Percentiles rank a stretch among this genome's conserved stretches.
phyloP scores from a whole-genome alignment of 2,797 vertebrate species.

The Bovichtus diacanthus region DNA sequence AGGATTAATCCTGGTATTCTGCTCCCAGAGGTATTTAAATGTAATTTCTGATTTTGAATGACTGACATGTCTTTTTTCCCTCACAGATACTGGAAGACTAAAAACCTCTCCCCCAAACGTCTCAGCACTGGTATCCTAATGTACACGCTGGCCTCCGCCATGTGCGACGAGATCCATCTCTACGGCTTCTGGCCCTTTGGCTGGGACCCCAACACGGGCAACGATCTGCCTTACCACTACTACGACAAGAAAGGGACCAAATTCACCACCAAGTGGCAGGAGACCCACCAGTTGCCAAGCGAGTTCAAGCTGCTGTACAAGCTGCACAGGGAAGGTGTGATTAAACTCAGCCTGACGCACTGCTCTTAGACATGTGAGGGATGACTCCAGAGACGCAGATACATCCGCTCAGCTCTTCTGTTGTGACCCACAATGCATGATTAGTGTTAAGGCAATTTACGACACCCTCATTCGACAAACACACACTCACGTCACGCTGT shows the following conservation, averaged over 20 bases:
- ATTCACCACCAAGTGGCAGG: constrained; percentile 99
- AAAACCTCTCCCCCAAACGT: constrained; percentile 95
- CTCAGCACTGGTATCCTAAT: constrained; percentile 99
- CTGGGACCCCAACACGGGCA: constrained; percentile 96
- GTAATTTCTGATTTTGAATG: background rate
- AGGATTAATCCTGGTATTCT: background rate
- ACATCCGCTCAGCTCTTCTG: constrained; percentile 52
- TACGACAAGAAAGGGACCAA: constrained; percentile 99
- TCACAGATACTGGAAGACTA: constrained; percentile 97
- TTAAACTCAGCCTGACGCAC: constrained; percentile 93
- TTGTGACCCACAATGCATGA: constrained; percentile 72
- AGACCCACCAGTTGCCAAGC: constrained; percentile 97
- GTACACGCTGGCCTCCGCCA: constrained; percentile 94
- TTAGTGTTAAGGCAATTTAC: constrained; percentile 52
- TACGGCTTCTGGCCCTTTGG: constrained; percentile 99
- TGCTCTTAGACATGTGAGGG: constrained; percentile 87
- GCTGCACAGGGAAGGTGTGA: constrained; percentile 95
- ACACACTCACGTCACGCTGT: constrained; percentile 33
- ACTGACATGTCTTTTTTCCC: background rate
- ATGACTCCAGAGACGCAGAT: constrained; percentile 42
- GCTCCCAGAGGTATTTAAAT: background rate
- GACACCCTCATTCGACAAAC: constrained; percentile 42
- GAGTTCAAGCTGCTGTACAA: constrained; percentile 98
- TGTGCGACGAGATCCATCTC: constrained; percentile 97
- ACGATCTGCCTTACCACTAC: constrained; percentile 98